phyloP scores from a whole-genome alignment of 2,888 invertebrate genomes.

The Aspidiotus rigidus region DNA sequence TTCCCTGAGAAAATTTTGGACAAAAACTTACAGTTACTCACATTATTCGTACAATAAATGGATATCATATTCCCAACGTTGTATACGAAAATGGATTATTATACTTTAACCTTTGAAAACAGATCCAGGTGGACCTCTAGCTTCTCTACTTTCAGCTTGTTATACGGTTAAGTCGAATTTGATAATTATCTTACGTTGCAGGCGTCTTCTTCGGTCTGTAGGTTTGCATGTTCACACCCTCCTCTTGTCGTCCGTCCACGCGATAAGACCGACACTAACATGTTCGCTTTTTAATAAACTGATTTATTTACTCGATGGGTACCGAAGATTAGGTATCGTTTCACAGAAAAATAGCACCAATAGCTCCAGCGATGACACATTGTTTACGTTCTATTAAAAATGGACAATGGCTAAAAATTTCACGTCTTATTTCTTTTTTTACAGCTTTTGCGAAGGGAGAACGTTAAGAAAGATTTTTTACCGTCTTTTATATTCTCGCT shows the following conservation, averaged over 20 bases:
- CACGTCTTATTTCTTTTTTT: neutral
- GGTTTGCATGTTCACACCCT: conserved; percentile 3
- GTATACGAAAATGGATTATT: no score
- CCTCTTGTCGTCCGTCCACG: neutral
- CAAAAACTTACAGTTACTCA: no score
- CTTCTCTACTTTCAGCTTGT: no score
- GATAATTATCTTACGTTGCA: neutral
- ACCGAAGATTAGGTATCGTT: conserved; percentile 7
- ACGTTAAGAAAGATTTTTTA: conserved; percentile 24
- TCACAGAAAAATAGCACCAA: neutral
- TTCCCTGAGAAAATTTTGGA: no score
- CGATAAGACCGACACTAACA: neutral
- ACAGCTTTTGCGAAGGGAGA: conserved; percentile 7
- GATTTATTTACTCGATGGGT: conserved; percentile 11
- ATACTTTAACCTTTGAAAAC: no score
- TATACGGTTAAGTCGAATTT: no score
- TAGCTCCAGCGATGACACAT: conserved; percentile 3
- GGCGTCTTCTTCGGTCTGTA: conserved; percentile 1
- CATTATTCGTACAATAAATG: no score
- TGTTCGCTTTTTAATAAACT: conserved; percentile 17
- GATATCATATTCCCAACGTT: no score
- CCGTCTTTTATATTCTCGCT: conserved; percentile 4
- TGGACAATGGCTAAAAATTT: conserved; percentile 29
- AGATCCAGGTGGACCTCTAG: no score
- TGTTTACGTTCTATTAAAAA: conserved; percentile 31